Conservation (phyloP, 1,140 invertebrate species). For the Macrosteles quadrilineatus region DNA sequence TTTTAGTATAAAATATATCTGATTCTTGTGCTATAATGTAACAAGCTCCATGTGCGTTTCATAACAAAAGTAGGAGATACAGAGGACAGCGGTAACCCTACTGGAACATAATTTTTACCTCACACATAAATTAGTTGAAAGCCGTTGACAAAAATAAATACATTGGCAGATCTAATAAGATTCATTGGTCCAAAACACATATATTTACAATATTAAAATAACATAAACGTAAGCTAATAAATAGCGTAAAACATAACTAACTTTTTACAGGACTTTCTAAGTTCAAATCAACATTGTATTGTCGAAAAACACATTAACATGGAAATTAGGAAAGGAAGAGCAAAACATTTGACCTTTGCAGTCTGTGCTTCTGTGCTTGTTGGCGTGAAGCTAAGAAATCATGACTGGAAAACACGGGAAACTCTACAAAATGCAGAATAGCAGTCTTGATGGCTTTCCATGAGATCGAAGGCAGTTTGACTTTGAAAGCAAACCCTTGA, state of each 20-base stretch:
- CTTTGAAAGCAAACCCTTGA: too few relatives aligned
- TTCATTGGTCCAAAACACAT: slow-evolving; percentile 8
- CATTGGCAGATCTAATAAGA: background rate
- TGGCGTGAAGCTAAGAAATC: too few relatives aligned
- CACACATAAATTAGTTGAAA: background rate
- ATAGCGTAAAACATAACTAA: too few relatives aligned
- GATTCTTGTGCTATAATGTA: slow-evolving; percentile 8
- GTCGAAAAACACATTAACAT: background rate
- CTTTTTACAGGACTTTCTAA: background rate
- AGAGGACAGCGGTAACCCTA: too few relatives aligned
- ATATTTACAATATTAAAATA: slow-evolving; percentile 13
- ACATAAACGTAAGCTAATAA: background rate
- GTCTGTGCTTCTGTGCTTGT: too few relatives aligned
- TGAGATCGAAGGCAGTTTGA: background rate
- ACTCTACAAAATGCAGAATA: slow-evolving; percentile 14
- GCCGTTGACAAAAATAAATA: slow-evolving; percentile 13
- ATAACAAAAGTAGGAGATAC: background rate
- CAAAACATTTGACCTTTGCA: too few relatives aligned
- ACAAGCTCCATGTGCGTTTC: slow-evolving; percentile 9
- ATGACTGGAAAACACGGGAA: slow-evolving; percentile 1
- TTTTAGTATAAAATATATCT: slow-evolving; percentile 11
- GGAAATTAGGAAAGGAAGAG: background rate
- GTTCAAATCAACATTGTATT: background rate
- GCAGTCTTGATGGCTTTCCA: slow-evolving; percentile 12
- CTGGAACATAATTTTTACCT: too few relatives aligned